Evolutionary conservation across 2,888 invertebrate species (phyloP).

Genomic region (Eurois occulta): DNA sequence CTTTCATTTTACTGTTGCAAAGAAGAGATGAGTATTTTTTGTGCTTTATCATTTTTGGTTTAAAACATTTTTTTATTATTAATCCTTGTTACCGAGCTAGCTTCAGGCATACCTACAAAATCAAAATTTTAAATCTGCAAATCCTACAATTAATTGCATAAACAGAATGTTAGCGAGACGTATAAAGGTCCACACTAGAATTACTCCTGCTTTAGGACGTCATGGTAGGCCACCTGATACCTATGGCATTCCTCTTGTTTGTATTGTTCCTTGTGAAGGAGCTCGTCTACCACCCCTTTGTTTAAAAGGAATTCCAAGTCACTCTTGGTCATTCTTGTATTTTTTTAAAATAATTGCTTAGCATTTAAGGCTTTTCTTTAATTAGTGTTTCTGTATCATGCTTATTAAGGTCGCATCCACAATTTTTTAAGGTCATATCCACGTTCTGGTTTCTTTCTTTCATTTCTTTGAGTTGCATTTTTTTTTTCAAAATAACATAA

Average conservation of each 20-base stretch:
- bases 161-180: too few species aligned
- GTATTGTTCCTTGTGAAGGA: too few species aligned
- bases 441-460: not conserved
- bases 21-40: not conserved
- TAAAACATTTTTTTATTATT: not conserved
- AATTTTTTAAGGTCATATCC: too few species aligned
- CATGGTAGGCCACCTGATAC: too few species aligned
- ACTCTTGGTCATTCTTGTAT: not conserved
- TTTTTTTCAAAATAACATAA: not conserved
- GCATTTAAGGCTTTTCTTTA: not conserved
- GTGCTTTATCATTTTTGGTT: not conserved
- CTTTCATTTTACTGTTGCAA: conserved; percentile 32
- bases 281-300: too few species aligned
- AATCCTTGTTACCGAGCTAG: not conserved
- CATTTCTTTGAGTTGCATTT: not conserved
- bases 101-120: not conserved
- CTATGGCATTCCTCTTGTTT: too few species aligned
- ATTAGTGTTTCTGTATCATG: not conserved
- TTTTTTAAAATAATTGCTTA: not conserved
- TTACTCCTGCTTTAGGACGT: too few species aligned
- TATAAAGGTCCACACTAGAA: too few species aligned
- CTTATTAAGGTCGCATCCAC: not conserved
- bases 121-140: too few species aligned
- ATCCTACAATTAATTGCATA: too few species aligned
- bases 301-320: not conserved